Conservation (phyloP, 1,140 invertebrate species). For the Drosophila orosa region DNA sequence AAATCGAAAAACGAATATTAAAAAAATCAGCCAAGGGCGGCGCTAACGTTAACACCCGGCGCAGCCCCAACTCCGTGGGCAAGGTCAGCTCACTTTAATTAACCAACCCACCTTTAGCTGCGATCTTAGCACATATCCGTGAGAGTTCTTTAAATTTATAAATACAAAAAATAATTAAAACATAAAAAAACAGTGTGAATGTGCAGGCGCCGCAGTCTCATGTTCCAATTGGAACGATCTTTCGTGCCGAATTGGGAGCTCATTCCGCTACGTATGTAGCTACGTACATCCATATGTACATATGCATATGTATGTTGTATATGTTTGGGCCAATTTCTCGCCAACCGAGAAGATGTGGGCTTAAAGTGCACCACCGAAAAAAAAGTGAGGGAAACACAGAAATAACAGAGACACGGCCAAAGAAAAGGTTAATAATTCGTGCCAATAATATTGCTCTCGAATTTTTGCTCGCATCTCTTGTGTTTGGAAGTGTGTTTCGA, state of each 20-base stretch:
- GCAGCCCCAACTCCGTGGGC: slow-evolving; percentile 28
- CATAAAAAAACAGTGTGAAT: slow-evolving; percentile 9
- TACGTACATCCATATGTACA: slow-evolving; percentile 4
- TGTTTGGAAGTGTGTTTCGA: slow-evolving; percentile 70
- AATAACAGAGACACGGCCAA: slow-evolving; percentile 37
- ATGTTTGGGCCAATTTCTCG: slow-evolving; percentile 52
- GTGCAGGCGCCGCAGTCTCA: slow-evolving; percentile 39
- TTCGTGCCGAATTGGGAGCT: slow-evolving; percentile 47
- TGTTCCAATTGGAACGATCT: slow-evolving; percentile 52
- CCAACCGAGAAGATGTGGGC: slow-evolving; percentile 46
- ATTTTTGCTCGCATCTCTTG: slow-evolving; percentile 55
- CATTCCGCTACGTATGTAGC: slow-evolving; percentile 38
- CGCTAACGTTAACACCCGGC: slow-evolving; percentile 1
- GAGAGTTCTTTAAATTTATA: slow-evolving; percentile 46
- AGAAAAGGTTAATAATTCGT: slow-evolving; percentile 62
- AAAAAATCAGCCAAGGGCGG: slow-evolving; percentile 30
- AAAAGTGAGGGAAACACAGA: slow-evolving; percentile 20
- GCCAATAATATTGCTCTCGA: slow-evolving; percentile 61
- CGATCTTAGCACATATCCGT: slow-evolving; percentile 28
- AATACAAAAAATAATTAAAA: slow-evolving; percentile 9
- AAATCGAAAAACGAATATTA: slow-evolving; percentile 23
- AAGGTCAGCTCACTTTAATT: slow-evolving; percentile 34
- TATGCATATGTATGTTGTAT: not conserved
- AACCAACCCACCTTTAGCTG: slow-evolving; percentile 9
- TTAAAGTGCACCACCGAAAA: slow-evolving; percentile 54